Percentiles rank a stretch among this genome's conserved stretches.
Conservation (phyloP, 2,113 vertebrate genomes). For the Erythrocebus patas region DNA sequence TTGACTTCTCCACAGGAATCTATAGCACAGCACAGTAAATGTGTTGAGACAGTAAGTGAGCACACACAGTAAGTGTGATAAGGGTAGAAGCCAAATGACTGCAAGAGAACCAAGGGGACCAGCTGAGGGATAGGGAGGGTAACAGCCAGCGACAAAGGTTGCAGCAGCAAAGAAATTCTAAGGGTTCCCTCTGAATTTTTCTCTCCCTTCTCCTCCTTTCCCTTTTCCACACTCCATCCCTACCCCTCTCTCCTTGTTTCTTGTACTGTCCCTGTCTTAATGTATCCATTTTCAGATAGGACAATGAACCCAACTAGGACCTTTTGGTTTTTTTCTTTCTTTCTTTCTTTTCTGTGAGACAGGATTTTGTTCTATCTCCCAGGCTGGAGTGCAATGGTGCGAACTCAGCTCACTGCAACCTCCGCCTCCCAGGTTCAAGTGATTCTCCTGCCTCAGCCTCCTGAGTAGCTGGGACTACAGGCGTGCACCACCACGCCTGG, state of each 20-base stretch:
- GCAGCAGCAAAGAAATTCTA: background rate
- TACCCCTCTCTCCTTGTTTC: background rate
- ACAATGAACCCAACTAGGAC: background rate
- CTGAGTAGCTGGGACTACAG: too few relatives aligned
- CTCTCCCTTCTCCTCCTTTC: background rate
- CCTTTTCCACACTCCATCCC: background rate
- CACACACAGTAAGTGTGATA: background rate
- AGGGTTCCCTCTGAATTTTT: background rate
- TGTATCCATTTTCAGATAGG: background rate
- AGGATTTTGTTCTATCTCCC: too few relatives aligned
- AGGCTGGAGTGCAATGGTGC: too few relatives aligned
- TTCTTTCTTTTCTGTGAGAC: background rate
- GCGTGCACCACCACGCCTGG: too few relatives aligned
- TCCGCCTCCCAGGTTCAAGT: too few relatives aligned
- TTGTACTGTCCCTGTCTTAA: background rate
- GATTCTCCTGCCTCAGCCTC: too few relatives aligned
- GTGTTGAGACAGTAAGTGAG: too few relatives aligned
- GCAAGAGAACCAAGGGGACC: background rate
- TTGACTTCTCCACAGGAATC: constrained; percentile 21
- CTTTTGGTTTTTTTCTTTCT: background rate
- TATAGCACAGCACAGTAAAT: background rate
- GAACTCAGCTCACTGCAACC: too few relatives aligned
- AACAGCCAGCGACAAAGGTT: background rate
- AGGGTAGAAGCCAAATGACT: constrained; percentile 47
- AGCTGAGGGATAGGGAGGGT: background rate